Conservation (phyloP, 2,113 vertebrate genomes). For the Seriola dumerili region DNA sequence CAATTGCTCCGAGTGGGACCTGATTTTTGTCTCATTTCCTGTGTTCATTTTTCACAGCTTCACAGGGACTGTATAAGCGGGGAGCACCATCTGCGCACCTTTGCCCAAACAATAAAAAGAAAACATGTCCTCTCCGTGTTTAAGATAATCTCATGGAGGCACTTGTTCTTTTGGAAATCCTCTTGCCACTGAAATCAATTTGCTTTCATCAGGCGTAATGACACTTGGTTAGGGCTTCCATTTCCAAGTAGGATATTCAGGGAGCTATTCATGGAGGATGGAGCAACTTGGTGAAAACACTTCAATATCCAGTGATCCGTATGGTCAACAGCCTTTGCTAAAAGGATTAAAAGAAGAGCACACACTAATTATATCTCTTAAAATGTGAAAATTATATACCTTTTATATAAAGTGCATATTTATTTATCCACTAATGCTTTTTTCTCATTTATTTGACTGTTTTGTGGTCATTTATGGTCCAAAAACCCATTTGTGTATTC, state of each 20-base stretch:
- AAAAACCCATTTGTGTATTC: not conserved
- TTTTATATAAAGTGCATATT: not conserved
- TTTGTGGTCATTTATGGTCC: not conserved
- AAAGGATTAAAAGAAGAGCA: slow-evolving; percentile 35
- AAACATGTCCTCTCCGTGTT: slow-evolving; percentile 25
- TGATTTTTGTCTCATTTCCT: slow-evolving; percentile 62
- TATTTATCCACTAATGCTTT: not conserved
- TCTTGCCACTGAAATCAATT: slow-evolving; percentile 74
- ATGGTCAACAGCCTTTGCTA: slow-evolving; percentile 28
- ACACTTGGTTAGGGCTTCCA: slow-evolving; percentile 68
- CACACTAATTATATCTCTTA: not conserved
- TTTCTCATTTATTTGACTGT: not conserved
- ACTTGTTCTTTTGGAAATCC: slow-evolving; percentile 58
- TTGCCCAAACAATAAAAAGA: not conserved
- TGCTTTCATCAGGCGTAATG: slow-evolving; percentile 76
- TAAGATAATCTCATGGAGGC: slow-evolving; percentile 51
- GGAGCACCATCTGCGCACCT: slow-evolving; percentile 70
- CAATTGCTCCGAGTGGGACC: slow-evolving; percentile 59
- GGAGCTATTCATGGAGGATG: slow-evolving; percentile 44
- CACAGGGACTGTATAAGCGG: slow-evolving; percentile 50
- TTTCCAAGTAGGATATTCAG: slow-evolving; percentile 41
- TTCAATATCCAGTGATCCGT: slow-evolving; percentile 52
- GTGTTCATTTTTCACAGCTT: slow-evolving; percentile 63
- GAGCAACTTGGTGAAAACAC: slow-evolving; percentile 61
- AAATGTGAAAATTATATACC: not conserved